Conservation (phyloP, 2,797 vertebrate species). For the Cuniculus paca region DNA sequence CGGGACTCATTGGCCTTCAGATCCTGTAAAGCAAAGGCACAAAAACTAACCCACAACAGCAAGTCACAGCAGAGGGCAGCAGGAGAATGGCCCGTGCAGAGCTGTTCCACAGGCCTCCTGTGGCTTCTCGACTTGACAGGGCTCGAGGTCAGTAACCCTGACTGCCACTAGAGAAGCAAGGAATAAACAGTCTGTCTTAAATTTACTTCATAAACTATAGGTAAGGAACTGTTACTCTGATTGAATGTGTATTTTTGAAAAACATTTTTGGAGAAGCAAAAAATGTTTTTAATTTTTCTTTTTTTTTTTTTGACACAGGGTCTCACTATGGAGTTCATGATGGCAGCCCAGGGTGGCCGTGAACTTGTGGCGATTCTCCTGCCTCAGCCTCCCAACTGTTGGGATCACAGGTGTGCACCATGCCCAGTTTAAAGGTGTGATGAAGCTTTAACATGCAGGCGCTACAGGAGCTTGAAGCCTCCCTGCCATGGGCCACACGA, state of each 20-base stretch:
- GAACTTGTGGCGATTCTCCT: neutral
- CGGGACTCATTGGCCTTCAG: conserved; percentile 99
- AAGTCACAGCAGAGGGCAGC: neutral
- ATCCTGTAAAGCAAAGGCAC: conserved; percentile 89
- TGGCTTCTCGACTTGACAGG: neutral
- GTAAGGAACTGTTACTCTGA: neutral
- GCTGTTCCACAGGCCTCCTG: neutral
- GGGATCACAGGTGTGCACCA: neutral
- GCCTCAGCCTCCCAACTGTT: neutral
- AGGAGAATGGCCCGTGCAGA: fast-evolving
- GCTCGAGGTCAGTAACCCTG: neutral
- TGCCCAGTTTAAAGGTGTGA: too few species aligned
- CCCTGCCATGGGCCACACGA: neutral
- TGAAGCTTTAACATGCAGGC: neutral
- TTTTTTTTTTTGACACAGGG: too few species aligned
- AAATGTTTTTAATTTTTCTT: too few species aligned
- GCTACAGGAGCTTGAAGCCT: too few species aligned
- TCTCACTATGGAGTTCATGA: neutral
- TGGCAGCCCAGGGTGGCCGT: neutral
- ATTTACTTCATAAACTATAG: neutral
- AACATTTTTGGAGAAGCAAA: neutral
- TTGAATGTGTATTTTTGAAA: neutral
- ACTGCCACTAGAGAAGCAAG: neutral
- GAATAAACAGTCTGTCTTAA: fast-evolving
- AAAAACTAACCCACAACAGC: neutral